Conservation (phyloP, 1,140 invertebrate species). For the Drosophila melanogaster region DNA sequence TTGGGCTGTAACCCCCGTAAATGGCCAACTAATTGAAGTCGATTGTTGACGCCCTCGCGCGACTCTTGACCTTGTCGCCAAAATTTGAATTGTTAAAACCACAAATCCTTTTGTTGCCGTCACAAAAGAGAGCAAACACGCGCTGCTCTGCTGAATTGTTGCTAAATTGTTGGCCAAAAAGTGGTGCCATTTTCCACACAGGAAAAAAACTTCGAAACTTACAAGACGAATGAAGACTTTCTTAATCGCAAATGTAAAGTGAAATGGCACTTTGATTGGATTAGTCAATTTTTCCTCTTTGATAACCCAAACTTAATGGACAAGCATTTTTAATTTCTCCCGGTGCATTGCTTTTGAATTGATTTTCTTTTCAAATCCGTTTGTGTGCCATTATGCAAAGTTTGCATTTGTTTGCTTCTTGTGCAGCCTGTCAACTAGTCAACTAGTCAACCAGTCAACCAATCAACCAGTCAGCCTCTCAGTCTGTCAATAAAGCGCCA, state of each 20-base stretch:
- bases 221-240: too few species aligned
- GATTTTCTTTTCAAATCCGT: conserved; percentile 21
- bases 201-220: neutral
- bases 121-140: conserved; percentile 45
- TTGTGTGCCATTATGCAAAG: conserved; percentile 46
- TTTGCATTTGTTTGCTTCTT: conserved; percentile 36
- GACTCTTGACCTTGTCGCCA: conserved; percentile 65
- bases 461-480: conserved; percentile 39
- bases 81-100: conserved; percentile 25
- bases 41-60: conserved; percentile 53
- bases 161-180: conserved; percentile 12
- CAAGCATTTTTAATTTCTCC: too few species aligned
- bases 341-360: conserved; percentile 9
- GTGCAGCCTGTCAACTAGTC: conserved; percentile 33
- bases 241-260: too few species aligned
- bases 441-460: conserved; percentile 13
- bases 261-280: too few species aligned
- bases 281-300: too few species aligned
- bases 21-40: conserved; percentile 67
- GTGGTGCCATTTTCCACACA: neutral
- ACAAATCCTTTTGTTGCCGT: conserved; percentile 59
- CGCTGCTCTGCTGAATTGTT: conserved; percentile 30
- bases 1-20: conserved; percentile 38
- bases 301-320: too few species aligned
- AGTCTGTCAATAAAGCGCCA: conserved; percentile 65